These are phyloP conservation scores for Varecia variegata DNA, from an alignment of 2,797 vertebrate species.

Conservation along the genomic window DNA sequence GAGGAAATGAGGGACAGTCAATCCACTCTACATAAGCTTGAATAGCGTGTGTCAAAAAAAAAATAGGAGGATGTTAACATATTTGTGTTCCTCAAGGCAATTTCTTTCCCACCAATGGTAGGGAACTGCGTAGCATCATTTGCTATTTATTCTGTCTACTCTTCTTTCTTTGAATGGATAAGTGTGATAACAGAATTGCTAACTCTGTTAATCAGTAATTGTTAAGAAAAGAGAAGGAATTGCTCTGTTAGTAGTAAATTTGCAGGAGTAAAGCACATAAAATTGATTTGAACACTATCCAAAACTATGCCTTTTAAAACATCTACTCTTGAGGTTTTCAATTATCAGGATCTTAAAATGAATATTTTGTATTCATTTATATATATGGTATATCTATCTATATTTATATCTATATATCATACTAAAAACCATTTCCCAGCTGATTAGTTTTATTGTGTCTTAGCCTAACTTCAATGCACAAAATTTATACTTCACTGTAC, in stretches of 20 bases:
- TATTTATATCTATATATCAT: too few relatives aligned
- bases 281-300: neutral
- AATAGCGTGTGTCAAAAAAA: neutral
- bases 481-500: neutral
- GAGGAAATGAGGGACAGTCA: neutral
- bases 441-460: neutral
- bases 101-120: neutral
- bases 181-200: neutral
- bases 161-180: neutral
- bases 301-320: neutral
- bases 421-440: neutral
- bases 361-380: too few relatives aligned
- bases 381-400: too few relatives aligned
- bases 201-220: neutral
- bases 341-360: neutral
- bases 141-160: neutral
- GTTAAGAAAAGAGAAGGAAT: neutral
- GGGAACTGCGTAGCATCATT: neutral
- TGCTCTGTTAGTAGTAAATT: neutral
- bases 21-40: neutral
- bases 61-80: neutral
- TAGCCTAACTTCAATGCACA: neutral
- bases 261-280: neutral
- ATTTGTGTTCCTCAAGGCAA: neutral
- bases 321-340: neutral